Base-by-base conservation (phyloP, 2,113 vertebrate species). In the Rattus rattus region DNA sequence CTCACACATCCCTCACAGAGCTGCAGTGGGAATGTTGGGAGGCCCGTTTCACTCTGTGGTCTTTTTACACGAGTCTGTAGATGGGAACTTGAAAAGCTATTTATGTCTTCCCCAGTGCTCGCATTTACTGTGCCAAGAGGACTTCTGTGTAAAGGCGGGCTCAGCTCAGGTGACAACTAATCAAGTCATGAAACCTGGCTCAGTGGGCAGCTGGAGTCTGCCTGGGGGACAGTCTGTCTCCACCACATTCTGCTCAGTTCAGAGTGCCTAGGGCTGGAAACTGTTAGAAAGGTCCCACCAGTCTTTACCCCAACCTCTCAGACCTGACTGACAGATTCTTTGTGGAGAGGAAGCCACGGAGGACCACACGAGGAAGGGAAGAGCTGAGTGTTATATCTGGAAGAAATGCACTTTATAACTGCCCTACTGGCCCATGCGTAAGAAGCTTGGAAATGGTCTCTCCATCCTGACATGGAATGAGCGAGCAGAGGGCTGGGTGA, bases 371-470 rank as follows among this genome's bases (percentile, higher is more conserved):
- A 24, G 17, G 3, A 10, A 22, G 8, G 47, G 20, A 43, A 85
- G 9, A 39, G 7, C 26, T 63, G 12, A 59, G 4, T 16, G 9
- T 92, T 70, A 54, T n/a, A 89, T 85, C 2, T 24, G 17, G 67
- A 91, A 79, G 69, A 90, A 93, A 69, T 65, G 1, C 43, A 43
- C 79, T 86, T 79, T 67, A 5, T 33, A 88, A 65, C 85, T 90
- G 22, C 36, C 54, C 43, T 36, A 26, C 5, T n/a, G 20, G 13
- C 75, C 67, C 11, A 9, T 39, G n/a, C 19, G 17, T 43, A 75
- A 70, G 61, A 22, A 72, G 5, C 63, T 54, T 72, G n/a, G 39
- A 81, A 76, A 52, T 33, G 56, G 4, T 14, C 54, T 36, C 28
- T 80, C 24, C 16, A 67, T 24, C 76, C 47, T 36, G 65, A 33